Evolutionary conservation across 2,113 vertebrate genomes (phyloP), one percentile per base, ranked within the genome.

Genomic region (Microtus ochrogaster): DNA sequence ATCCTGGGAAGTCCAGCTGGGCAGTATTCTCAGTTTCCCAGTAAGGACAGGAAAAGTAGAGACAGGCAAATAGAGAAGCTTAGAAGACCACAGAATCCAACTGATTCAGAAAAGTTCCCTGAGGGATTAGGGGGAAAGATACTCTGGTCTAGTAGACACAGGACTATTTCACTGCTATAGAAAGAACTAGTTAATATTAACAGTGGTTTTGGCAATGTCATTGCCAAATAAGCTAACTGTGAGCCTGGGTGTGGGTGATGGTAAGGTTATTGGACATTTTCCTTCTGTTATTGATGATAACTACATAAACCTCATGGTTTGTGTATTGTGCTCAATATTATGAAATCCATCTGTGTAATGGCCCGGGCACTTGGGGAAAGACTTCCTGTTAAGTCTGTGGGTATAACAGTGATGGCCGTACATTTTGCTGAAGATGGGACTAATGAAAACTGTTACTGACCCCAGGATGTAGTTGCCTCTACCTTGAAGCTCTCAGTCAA

Each of bases 401-500:
- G 9, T 66, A 2, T 81, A n/a, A 30, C 22, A 21, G 9, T 83
- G 49, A 28, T 30, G 73, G 16, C 90, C 47, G 44, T 61, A 52
- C 16, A 41, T 47, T 68, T 61, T 79, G 74, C 30, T 77, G 39
- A 76, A 90, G 24, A 58, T 66, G 63, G 30, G 11, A 68, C 92
- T 94, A 90, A 82, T 55, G 36, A 83, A 41, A 94, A 39, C 72
- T 44, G 4, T 92, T 89, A 9, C 79, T 68, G 39, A 89, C 93
- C 83, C 66, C 88, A 99, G 99, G 97, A 98, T 0, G 89, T 98
- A 0, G 97, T 99, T 7, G 98, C 99, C 26, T 96, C 98, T 17
- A 97, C 97, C 11, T 96, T 99, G 97, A 98, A 97, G 44, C 94
- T 99, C 66, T 98, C 99, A 2, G 98, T 98, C 66, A 99, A 99